Evolutionary conservation across 2,888 invertebrate species (phyloP), one percentile per base, ranked within the genome.

Genomic region (Dryocosmus kuriphilus): DNA sequence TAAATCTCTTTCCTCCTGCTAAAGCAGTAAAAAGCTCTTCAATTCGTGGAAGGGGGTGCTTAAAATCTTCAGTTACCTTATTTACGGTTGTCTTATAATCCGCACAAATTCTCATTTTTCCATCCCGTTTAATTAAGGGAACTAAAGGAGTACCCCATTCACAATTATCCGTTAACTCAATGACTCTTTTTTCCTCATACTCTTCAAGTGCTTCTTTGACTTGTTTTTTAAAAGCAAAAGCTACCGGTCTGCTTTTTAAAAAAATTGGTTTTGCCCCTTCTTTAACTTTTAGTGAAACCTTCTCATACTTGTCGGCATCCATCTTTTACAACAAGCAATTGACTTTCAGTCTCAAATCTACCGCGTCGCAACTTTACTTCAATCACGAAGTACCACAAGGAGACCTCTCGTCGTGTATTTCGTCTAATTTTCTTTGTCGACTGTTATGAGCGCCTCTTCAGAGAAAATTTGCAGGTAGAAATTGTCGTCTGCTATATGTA

Each of bases 1-100:
- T 67, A 46, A 75, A 75, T 19, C 60, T 55, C 16, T 78, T 60
- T 0, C 61, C 74, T 2, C 41, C 51, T 6, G 60, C 22, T 74
- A 77, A 71, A 2, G 81, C 80, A 6, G 84, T 80, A 78, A 86
- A 88, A n/a, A 87, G 74, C 35, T 88, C 84, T n/a, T 86, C 87
- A 9, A 88, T 86, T 16, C 85, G 78, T 0, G 87, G 87, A 24
- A 86, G 71, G 0, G 86, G 87, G 75, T 89, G 81, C 46, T 85
- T 86, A 24, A 84, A 79, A 63, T 88, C 81, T 19, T 81, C 67
- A 3, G 88, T 30, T 51, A 79, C 62, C 38, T 84, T 83, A 81
- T 89, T 88, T 84, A 77, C 85, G 83, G 81, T 87, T 82, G 1
- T 79, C 84, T 24, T n/a, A n/a, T n/a, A n/a, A n/a, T n/a, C n/a